These are phyloP conservation scores for Umimayanthus kanabou DNA, from an alignment of 92 coral and sea anemone genomes.

Conservation along the genomic window DNA sequence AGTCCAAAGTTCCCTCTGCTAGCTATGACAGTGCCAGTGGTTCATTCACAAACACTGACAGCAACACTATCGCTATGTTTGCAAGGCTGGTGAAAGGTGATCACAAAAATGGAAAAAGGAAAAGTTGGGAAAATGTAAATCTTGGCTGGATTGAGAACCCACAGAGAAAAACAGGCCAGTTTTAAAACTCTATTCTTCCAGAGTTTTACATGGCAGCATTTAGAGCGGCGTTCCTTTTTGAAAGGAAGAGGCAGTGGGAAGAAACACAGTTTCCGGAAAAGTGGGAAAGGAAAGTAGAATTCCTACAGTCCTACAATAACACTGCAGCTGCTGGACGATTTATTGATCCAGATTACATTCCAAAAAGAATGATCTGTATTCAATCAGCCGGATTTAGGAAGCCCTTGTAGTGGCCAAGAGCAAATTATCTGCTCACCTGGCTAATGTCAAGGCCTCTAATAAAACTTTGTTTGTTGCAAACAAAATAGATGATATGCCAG, in stretches of 20 bases:
- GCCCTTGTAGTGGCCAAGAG: neutral
- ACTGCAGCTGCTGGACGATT: slow-evolving; percentile 5
- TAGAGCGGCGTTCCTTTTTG: neutral
- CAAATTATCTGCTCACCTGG: slow-evolving; percentile 3
- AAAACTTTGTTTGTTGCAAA: neutral
- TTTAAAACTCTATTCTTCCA: slow-evolving; percentile 16
- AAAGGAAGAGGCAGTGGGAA: slow-evolving; percentile 26
- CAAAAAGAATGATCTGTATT: neutral
- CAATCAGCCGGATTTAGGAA: neutral
- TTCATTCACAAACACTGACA: no score
- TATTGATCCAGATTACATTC: neutral
- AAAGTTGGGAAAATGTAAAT: neutral
- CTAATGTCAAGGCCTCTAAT: neutral
- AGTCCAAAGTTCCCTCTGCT: no score
- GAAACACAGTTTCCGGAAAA: slow-evolving; percentile 22
- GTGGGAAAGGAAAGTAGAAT: neutral
- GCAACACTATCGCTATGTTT: no score
- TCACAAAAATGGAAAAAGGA: no score
- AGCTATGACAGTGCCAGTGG: no score
- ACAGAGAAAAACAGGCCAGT: slow-evolving; percentile 17
- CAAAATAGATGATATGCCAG: no score
- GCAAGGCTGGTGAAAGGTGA: no score
- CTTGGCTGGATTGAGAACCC: slow-evolving; percentile 16
- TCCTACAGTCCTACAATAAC: no score
- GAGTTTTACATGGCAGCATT: slow-evolving; percentile 12